Evolutionary conservation across 2,113 vertebrate genomes (phyloP).

Genomic region (Dipodomys stephensi): DNA sequence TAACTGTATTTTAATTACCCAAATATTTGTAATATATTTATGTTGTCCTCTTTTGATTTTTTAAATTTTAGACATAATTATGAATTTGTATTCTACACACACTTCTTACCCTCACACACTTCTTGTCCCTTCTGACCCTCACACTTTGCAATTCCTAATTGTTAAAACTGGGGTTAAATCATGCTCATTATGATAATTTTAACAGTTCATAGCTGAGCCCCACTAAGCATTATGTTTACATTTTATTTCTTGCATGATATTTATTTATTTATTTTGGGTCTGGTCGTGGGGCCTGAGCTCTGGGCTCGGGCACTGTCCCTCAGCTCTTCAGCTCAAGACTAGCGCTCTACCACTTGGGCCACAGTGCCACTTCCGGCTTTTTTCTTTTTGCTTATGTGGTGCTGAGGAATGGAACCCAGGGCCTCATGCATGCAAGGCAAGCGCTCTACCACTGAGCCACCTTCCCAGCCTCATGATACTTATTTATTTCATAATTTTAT

Average conservation of each 20-base stretch:
- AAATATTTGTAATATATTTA: conserved; percentile 20
- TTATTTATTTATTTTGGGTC: no score
- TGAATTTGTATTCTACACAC: not conserved
- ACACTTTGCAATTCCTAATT: not conserved
- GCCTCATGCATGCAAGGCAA: no score
- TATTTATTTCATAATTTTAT: not conserved
- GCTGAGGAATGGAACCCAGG: no score
- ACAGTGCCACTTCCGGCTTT: no score
- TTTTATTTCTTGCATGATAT: not conserved
- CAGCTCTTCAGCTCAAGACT: no score
- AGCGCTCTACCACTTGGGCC: no score
- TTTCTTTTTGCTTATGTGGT: no score
- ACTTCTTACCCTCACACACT: not conserved
- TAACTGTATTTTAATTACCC: not conserved
- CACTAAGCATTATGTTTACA: not conserved
- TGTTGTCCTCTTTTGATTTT: conserved; percentile 14
- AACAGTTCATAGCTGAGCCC: not conserved
- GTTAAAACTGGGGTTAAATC: not conserved
- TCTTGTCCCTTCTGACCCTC: no score
- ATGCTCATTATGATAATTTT: not conserved
- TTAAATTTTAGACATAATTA: not conserved
- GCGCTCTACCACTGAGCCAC: no score
- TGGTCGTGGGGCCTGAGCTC: no score
- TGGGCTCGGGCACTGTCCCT: no score
- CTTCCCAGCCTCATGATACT: not conserved